phyloP scores from a whole-genome alignment of 2,113 vertebrate genomes.

The Melozone crissalis region DNA sequence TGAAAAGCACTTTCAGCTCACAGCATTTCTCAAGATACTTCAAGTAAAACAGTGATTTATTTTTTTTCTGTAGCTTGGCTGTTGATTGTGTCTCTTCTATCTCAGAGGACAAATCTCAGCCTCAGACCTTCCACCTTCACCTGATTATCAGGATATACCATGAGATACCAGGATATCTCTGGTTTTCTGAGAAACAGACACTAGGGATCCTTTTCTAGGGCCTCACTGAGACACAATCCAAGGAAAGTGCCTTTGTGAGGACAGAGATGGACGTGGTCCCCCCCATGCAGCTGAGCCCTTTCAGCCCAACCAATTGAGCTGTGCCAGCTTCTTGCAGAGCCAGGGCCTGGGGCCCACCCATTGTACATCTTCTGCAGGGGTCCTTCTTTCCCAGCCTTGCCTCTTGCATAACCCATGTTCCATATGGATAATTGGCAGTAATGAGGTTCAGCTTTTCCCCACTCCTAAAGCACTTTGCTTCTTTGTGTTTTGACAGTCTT shows the following conservation, averaged over 20 bases:
- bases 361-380: constrained; percentile 29
- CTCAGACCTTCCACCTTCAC: not conserved
- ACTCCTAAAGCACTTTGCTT: constrained; percentile 48
- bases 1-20: not conserved
- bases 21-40: not conserved
- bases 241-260: not conserved
- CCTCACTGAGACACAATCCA: not conserved
- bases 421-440: constrained; percentile 41
- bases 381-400: not conserved
- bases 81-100: not conserved
- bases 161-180: not conserved
- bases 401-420: constrained; percentile 24
- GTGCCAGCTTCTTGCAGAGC: constrained; percentile 14
- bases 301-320: not conserved
- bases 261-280: not conserved
- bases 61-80: not conserved
- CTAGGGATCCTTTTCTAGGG: not conserved
- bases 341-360: constrained; percentile 22
- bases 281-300: not conserved
- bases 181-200: not conserved
- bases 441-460: constrained; percentile 59
- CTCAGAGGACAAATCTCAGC: not conserved
- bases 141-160: not conserved
- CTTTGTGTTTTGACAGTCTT: constrained; percentile 60
- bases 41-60: not conserved